Base-by-base conservation (phyloP, 2,797 vertebrate species). In the Etheostoma nigrum region DNA sequence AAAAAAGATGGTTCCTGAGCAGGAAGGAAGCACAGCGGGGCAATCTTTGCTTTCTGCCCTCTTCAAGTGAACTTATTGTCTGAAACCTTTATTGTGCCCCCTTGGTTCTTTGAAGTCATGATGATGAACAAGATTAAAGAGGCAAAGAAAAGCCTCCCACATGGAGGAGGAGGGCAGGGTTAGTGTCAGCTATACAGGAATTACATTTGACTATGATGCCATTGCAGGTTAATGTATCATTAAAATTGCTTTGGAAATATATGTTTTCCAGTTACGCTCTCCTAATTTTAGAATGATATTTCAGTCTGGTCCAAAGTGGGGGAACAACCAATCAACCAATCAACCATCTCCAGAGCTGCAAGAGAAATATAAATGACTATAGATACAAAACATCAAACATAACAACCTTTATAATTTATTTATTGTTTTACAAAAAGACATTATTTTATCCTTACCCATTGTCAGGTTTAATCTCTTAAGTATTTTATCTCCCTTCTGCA, bases 71-170 rank as follows among this genome's bases (percentile, higher is more conserved):
- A 58, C 44, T 54, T 18, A 6, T 1, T 48, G 65, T 80, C 44
- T 40, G 57, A 68, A 45, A 27, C 18, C 36, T 36, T 23, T 36
- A 47, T 69, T 70, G 42, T 59, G 15, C 13, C 36, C 7, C 30
- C 4, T 33, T 30, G 57, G 19, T 52, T 70, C 55, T 82, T 73
- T 82, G 27, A 74, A 82, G 70, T 67, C 47, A 67, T 66, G 57
- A 63, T 16, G 30, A 54, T 36, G 59, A 77, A 57, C 51, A 58
- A 59, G 60, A 72, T 72, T 47, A 59, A 67, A 79, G 16, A 71
- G 53, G 13, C 15, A 53, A 59, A 67, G 47, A 63, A 57, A 55
- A 68, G 40, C 60, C 33, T 61, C 5, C 59, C 19, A 47, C 23
- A 66, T 66, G 33, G 40, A 72, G 57, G 65, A 57, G 42, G 54